Conservation (phyloP, 2,888 invertebrate genomes). For the Callyntrura guangdongensis region DNA sequence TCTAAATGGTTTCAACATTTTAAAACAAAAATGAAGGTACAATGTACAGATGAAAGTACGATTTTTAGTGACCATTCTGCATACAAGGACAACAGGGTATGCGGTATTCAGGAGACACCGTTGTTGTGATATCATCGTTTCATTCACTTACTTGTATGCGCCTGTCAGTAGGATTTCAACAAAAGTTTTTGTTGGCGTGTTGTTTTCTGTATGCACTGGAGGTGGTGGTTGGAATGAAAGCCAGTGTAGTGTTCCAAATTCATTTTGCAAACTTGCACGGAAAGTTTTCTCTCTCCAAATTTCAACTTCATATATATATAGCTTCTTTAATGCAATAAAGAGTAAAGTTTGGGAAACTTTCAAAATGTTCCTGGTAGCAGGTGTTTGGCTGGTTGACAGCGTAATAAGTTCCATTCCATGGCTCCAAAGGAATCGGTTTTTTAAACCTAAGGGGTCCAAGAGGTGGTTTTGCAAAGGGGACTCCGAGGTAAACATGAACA, state of each 20-base stretch:
- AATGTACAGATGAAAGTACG: no score
- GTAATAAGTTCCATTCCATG: constrained; percentile 94
- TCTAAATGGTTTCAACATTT: no score
- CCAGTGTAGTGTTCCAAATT: neutral
- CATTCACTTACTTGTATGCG: no score
- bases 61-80: no score
- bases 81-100: no score
- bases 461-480: constrained; percentile 97
- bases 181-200: neutral
- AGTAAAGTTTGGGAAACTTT: constrained; percentile 95
- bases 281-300: neutral
- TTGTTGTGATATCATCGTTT: no score
- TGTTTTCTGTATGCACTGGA: neutral
- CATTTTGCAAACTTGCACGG: no score
- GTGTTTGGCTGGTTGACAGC: constrained; percentile 94
- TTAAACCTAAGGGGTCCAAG: constrained; percentile 93
- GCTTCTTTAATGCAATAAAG: neutral
- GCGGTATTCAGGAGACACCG: no score
- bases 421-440: constrained; percentile 92
- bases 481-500: constrained; percentile 95
- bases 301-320: neutral
- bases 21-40: no score
- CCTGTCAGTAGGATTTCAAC: no score
- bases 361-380: constrained; percentile 95
- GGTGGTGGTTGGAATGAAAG: neutral